Percentiles rank a stretch among this genome's conserved stretches.
phyloP scores from a whole-genome alignment of 2,888 invertebrate genomes.

The Archips xylosteana region DNA sequence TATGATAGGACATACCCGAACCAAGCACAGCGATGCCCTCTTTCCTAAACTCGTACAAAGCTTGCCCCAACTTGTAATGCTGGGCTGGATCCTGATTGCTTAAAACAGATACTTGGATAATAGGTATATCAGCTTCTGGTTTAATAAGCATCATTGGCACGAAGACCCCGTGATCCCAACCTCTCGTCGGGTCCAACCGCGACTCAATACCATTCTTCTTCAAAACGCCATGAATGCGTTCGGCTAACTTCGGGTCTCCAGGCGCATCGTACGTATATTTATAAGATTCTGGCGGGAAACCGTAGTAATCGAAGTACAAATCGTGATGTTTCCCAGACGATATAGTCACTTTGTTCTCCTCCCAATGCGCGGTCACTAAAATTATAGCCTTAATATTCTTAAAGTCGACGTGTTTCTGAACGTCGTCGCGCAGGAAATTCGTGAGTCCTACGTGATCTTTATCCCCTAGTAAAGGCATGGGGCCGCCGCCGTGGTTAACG shows the following conservation, averaged over 20 bases:
- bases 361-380: slow-evolving; percentile 80
- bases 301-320: slow-evolving; percentile 79
- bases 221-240: slow-evolving; percentile 63
- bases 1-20: slow-evolving; percentile 81
- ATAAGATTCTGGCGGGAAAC: slow-evolving; percentile 78
- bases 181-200: slow-evolving; percentile 70
- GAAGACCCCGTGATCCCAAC: slow-evolving; percentile 83
- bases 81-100: slow-evolving; percentile 68
- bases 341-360: slow-evolving; percentile 72
- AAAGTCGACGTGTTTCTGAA: slow-evolving; percentile 72
- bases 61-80: slow-evolving; percentile 73
- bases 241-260: slow-evolving; percentile 71
- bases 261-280: slow-evolving; percentile 76
- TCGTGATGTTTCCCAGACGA: slow-evolving; percentile 75
- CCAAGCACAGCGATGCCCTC: slow-evolving; percentile 76
- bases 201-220: slow-evolving; percentile 69
- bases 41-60: slow-evolving; percentile 67
- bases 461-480: slow-evolving; percentile 59
- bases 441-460: slow-evolving; percentile 73
- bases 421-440: slow-evolving; percentile 69
- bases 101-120: slow-evolving; percentile 75
- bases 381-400: slow-evolving; percentile 74
- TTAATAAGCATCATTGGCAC: slow-evolving; percentile 81
- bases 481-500: slow-evolving; percentile 64
- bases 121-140: slow-evolving; percentile 74